A percentile compares a stretch with the other conserved stretches of the same genome.
Evolutionary conservation across 2,888 invertebrate species (phyloP).

Genomic region (Drosophila cognata): DNA sequence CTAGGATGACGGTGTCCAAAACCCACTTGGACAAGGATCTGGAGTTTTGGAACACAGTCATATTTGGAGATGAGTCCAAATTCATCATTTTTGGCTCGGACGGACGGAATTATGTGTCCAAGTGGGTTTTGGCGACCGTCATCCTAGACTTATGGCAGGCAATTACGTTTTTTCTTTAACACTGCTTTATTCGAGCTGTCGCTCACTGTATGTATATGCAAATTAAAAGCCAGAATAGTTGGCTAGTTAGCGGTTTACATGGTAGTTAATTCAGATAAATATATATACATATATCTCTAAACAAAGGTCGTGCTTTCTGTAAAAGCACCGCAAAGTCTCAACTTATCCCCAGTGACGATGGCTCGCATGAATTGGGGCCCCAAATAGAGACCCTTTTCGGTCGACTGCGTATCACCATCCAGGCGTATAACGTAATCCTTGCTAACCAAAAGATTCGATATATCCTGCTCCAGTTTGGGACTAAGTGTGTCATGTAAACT

Average conservation of each 20-base stretch:
- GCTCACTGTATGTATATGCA: background rate
- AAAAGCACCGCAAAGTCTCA: constrained; percentile 92
- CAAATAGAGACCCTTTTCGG: constrained; percentile 64
- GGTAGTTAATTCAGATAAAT: background rate
- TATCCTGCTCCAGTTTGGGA: constrained; percentile 59
- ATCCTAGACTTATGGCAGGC: too few species aligned
- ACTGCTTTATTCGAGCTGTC: too few species aligned
- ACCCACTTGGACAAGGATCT: too few species aligned
- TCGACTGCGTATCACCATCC: constrained; percentile 79
- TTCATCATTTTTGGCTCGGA: too few species aligned
- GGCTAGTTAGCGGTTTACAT: background rate
- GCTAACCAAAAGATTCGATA: constrained; percentile 71
- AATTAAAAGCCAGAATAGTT: background rate
- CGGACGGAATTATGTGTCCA: too few species aligned
- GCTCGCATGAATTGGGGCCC: constrained; percentile 86
- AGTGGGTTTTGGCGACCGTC: too few species aligned
- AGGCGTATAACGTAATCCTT: constrained; percentile 86
- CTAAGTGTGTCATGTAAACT: constrained; percentile 57
- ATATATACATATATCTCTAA: constrained; percentile 23
- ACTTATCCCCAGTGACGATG: constrained; percentile 88
- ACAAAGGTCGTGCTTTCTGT: constrained; percentile 90
- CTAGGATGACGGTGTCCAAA: too few species aligned
- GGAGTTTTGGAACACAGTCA: too few species aligned
- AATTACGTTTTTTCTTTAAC: too few species aligned
- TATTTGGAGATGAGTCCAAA: too few species aligned